These are phyloP conservation scores for Margarornis squamiger DNA, from an alignment of 2,797 vertebrate species.

Conservation along the genomic window DNA sequence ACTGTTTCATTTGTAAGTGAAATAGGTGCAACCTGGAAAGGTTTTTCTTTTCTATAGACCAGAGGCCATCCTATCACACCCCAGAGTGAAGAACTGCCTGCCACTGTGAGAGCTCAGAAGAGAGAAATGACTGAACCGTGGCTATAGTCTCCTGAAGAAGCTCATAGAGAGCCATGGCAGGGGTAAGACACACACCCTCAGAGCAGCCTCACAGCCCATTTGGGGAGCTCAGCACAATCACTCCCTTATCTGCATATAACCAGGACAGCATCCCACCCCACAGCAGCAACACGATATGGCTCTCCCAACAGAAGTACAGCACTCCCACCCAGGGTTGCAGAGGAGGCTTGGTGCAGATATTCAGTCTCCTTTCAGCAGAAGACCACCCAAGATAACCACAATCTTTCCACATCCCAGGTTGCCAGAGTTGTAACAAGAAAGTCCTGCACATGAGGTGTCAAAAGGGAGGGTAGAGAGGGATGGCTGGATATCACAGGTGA, in stretches of 20 bases:
- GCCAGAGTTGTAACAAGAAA: background rate
- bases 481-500: background rate
- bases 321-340: background rate
- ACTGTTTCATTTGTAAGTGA: background rate
- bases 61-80: background rate
- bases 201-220: background rate
- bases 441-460: background rate
- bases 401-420: background rate
- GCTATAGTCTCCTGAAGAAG: background rate
- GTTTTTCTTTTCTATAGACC: background rate
- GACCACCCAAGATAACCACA: background rate
- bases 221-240: background rate
- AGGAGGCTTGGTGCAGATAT: background rate
- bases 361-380: background rate
- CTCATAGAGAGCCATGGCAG: background rate
- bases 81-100: background rate
- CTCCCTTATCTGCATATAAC: background rate
- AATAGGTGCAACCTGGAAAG: background rate
- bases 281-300: fast-evolving
- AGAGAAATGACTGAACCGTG: background rate
- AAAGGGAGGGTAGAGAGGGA: background rate
- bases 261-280: background rate
- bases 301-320: background rate
- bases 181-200: background rate
- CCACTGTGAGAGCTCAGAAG: background rate